Evolutionary conservation across 2,797 vertebrate species (phyloP).

Genomic region (Enteromius anoplus): DNA sequence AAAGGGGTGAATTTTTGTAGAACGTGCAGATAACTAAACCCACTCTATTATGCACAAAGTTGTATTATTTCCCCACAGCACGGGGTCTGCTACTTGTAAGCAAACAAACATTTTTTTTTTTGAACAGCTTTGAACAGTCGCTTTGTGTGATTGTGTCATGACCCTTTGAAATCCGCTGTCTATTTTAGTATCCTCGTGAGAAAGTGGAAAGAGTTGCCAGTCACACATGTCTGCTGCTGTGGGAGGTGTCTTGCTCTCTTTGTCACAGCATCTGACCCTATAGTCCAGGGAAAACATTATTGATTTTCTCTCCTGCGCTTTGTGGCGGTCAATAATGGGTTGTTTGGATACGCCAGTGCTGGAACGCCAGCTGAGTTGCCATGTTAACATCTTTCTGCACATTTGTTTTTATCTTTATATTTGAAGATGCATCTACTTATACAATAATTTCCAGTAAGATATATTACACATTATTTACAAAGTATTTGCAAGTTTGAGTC

Average conservation of each 20-base stretch:
- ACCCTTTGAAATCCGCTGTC: slow-evolving; percentile 55
- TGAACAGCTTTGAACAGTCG: background rate
- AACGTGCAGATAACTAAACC: slow-evolving; percentile 14
- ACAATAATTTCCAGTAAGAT: background rate
- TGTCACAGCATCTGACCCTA: slow-evolving; percentile 46
- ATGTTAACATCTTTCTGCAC: slow-evolving; percentile 34
- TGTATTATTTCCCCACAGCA: slow-evolving; percentile 18
- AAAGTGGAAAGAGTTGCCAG: slow-evolving; percentile 32
- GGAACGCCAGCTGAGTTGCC: background rate
- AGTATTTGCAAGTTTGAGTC: background rate
- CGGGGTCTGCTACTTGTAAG: background rate
- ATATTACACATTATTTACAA: background rate
- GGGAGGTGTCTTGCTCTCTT: slow-evolving; percentile 45
- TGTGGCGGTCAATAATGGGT: slow-evolving; percentile 54
- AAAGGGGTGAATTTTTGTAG: background rate
- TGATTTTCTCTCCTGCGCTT: slow-evolving; percentile 54
- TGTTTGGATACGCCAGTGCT: slow-evolving; percentile 34
- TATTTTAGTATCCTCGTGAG: slow-evolving; percentile 63
- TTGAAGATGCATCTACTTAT: background rate
- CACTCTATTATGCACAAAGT: slow-evolving; percentile 2
- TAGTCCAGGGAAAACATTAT: slow-evolving; percentile 58
- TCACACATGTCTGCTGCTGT: slow-evolving; percentile 45
- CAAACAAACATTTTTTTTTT: slow-evolving; percentile 28
- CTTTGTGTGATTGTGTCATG: slow-evolving; percentile 9
- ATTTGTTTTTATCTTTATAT: background rate